Evolutionary conservation across 2,888 invertebrate genomes (phyloP), one percentile per base, ranked within the genome.

Genomic region (Heteromyza rotundicornis): DNA sequence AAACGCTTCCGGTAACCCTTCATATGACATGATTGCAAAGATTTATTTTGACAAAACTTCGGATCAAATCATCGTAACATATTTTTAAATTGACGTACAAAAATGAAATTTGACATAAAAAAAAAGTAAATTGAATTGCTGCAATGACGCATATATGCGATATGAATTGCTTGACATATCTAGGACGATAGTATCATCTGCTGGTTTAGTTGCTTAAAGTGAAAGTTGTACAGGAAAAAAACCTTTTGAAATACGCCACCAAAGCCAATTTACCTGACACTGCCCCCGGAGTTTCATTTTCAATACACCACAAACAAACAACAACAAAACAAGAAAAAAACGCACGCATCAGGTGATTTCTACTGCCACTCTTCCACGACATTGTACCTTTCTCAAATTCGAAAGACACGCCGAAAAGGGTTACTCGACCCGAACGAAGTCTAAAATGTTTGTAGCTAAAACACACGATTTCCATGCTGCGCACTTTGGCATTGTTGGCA

Each of bases 401-500:
- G 3, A 12, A 12, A 32, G 12, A 32, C n/a, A n/a, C 14, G 40
- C 40, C 40, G 14, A 40, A 40, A 47, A 47, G 47, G 47, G 47
- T 17, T 47, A 47, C 47, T 47, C 19, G 20, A 20, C 20, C 19
- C 47, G 2, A 19, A 63, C 64, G 61, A 59, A 51, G 69, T 77
- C 68, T 68, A 71, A 71, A 75, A 77, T 74, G 62, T 62, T 66
- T 76, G 69, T 71, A 70, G 67, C 71, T 64, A 77, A 74, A 74
- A 75, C 70, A 71, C 74, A 64, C 65, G 56, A 70, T 72, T 67
- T 74, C 63, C 70, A 75, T 64, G 71, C 66, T 66, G 62, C 61
- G 55, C 36, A 36, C 17, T 55, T 55, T 19, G 35, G 22, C 54
- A 36, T 32, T 22, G 35, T 54, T 20, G 20, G 16, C 47, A 20